These are phyloP conservation scores for Echiichthys vipera DNA, from an alignment of 2,797 vertebrate genomes.

Conservation along the genomic window DNA sequence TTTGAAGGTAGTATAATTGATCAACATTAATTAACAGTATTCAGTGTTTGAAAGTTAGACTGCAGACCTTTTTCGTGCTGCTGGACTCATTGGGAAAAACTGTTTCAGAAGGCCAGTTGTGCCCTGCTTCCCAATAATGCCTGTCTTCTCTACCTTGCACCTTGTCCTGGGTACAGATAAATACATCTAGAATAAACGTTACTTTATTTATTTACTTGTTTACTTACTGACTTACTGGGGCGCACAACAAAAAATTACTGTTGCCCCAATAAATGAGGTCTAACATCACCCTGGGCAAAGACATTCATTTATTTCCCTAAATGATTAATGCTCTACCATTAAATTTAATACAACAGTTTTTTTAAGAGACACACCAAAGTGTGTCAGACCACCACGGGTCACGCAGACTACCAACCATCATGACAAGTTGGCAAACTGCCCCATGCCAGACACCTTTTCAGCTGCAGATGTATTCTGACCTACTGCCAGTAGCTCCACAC, in stretches of 20 bases:
- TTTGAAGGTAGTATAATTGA: not conserved
- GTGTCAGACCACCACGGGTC: constrained; percentile 20
- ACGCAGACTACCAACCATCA: constrained; percentile 5
- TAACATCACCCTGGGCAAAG: constrained; percentile 28
- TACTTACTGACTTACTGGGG: constrained; percentile 6
- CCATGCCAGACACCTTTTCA: constrained; percentile 2
- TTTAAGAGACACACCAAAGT: constrained; percentile 25
- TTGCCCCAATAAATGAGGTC: constrained; percentile 23
- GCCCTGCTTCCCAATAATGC: constrained; percentile 15
- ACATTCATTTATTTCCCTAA: constrained; percentile 25
- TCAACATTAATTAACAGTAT: not conserved
- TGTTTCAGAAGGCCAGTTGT: constrained; percentile 20
- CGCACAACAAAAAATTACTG: constrained; percentile 7
- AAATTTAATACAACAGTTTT: constrained; percentile 33
- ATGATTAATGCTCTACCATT: constrained; percentile 40
- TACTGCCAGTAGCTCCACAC: too few species aligned
- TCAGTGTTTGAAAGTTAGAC: constrained; percentile 8
- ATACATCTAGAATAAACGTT: not conserved
- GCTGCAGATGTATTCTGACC: constrained; percentile 5
- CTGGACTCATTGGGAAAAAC: constrained; percentile 44
- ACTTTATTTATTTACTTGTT: constrained; percentile 7
- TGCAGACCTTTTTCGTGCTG: constrained; percentile 17
- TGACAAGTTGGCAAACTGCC: not conserved
- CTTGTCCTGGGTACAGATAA: constrained; percentile 20
- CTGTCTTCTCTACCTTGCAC: not conserved